Percentiles rank a stretch among this genome's conserved stretches.
phyloP scores from a whole-genome alignment of 2,797 vertebrate genomes.

The Malacoctenus gilli region DNA sequence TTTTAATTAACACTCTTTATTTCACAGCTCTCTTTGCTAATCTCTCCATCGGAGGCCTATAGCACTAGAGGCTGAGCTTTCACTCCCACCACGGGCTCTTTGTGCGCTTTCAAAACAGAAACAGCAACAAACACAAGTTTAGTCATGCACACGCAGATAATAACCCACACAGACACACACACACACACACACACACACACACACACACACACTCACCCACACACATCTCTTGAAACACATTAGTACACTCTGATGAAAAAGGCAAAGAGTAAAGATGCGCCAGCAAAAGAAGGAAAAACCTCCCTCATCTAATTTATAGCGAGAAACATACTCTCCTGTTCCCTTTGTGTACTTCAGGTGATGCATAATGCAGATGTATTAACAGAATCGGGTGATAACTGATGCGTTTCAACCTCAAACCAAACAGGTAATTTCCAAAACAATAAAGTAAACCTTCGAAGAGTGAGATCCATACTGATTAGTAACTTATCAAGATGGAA shows the following conservation, averaged over 20 bases:
- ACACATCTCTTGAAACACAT: conserved; percentile 46
- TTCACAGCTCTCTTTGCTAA: conserved; percentile 63
- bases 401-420: conserved; percentile 58
- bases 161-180: conserved; percentile 33
- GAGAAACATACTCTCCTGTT: conserved; percentile 20
- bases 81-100: conserved; percentile 62
- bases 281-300: conserved; percentile 43
- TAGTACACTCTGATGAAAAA: conserved; percentile 49
- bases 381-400: conserved; percentile 55
- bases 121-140: conserved; percentile 55
- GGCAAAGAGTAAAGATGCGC: conserved; percentile 42
- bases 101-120: conserved; percentile 61
- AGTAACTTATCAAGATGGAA: conserved; percentile 10
- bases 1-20: conserved; percentile 76
- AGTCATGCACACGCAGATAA: conserved; percentile 24
- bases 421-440: conserved; percentile 58
- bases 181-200: conserved; percentile 9
- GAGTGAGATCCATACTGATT: conserved; percentile 51
- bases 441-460: conserved; percentile 43
- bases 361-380: conserved; percentile 28
- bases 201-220: conserved; percentile 15
- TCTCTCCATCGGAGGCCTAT: conserved; percentile 69
- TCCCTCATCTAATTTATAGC: conserved; percentile 50
- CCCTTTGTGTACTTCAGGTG: conserved; percentile 33
- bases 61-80: conserved; percentile 65